These are phyloP conservation scores for Scylla paramamosain DNA, from an alignment of 1,140 invertebrate genomes.

Conservation along the genomic window DNA sequence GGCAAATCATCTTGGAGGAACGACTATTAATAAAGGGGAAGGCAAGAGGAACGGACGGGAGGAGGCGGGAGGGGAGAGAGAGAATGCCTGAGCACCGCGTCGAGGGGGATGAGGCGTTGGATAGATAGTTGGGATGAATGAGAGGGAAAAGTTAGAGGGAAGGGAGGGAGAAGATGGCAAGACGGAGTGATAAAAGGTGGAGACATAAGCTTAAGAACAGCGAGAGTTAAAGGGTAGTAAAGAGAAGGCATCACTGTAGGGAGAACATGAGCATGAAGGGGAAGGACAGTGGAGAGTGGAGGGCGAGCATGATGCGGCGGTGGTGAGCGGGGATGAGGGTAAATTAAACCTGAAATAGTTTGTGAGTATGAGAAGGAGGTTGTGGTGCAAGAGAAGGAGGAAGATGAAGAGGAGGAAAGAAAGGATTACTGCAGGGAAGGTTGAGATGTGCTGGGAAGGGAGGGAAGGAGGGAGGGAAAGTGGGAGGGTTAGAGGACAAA, in stretches of 20 bases:
- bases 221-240: neutral
- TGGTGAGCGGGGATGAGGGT: neutral
- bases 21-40: slow-evolving; percentile 55
- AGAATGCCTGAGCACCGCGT: neutral
- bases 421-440: neutral
- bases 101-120: neutral
- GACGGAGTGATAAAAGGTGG: neutral
- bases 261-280: neutral
- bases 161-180: neutral
- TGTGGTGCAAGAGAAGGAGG: neutral
- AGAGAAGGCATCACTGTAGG: neutral
- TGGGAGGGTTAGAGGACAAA: neutral
- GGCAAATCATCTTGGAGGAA: slow-evolving; percentile 59
- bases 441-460: neutral
- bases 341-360: neutral
- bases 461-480: no score
- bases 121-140: slow-evolving; percentile 33
- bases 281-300: neutral
- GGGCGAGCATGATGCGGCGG: neutral
- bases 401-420: slow-evolving; percentile 8
- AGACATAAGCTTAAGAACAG: neutral
- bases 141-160: slow-evolving; percentile 27
- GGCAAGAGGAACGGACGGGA: neutral
- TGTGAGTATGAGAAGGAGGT: neutral
- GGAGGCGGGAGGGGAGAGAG: neutral